Conservation (phyloP, 1,140 invertebrate species). For the Drosophila sproati region DNA sequence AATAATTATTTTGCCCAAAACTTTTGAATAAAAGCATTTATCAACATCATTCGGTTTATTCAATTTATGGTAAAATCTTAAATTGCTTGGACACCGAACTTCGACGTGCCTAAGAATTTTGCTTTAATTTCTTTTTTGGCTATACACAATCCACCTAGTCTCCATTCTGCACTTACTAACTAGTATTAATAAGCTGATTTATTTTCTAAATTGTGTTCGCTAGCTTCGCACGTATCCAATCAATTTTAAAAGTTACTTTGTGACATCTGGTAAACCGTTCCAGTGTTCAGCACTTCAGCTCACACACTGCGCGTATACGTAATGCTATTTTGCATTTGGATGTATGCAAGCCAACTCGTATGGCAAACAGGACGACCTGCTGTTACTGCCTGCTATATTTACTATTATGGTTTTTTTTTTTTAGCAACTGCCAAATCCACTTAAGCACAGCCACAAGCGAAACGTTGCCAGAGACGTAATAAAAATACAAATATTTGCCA, state of each 20-base stretch:
- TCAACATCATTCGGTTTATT: too few relatives aligned
- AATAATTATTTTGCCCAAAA: too few relatives aligned
- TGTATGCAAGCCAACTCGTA: background rate
- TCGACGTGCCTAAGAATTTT: too few relatives aligned
- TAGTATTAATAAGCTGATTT: too few relatives aligned
- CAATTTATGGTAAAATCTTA: too few relatives aligned
- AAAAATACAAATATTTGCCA: background rate
- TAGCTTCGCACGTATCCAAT: constrained; percentile 8
- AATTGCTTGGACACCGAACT: too few relatives aligned
- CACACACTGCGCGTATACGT: constrained; percentile 48
- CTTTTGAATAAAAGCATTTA: too few relatives aligned
- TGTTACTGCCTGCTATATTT: background rate
- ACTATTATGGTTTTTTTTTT: background rate
- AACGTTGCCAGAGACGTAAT: too few relatives aligned
- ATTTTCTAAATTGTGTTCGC: background rate
- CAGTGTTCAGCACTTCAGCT: constrained; percentile 13
- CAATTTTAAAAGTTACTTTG: constrained; percentile 21
- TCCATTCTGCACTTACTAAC: too few relatives aligned
- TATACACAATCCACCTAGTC: too few relatives aligned
- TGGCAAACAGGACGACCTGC: background rate
- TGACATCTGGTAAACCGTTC: constrained; percentile 6
- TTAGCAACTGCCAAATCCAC: background rate
- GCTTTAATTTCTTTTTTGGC: too few relatives aligned
- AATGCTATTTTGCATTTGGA: constrained; percentile 20
- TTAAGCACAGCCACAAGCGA: too few relatives aligned